Base-by-base conservation (phyloP, 1,140 invertebrate genomes). In the Arctopsyche grandis region DNA sequence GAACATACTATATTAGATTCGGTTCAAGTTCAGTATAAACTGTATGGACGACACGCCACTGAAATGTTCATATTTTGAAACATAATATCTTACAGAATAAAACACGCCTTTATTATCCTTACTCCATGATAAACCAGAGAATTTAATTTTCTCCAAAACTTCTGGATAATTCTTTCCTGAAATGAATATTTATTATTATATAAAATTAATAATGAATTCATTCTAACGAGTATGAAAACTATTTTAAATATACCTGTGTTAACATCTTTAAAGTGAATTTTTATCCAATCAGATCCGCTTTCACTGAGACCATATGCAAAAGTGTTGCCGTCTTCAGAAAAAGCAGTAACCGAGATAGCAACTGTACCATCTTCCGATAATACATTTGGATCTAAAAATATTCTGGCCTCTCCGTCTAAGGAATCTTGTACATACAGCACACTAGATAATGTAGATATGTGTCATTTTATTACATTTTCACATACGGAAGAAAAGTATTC, bases 381-480 rank as follows among this genome's bases (percentile, higher is more conserved):
- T 9, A 88, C 90, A 89, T 99, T 99, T 0, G 98, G 97, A 88
- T 99, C 98, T 5, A 99, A 88, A 87, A 99, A 99, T n/a, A 98
- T 93, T 83, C 89, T 89, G 1, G 95, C 90, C 84, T 98, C 94
- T 38, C 90, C 91, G 46, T 94, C 90, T 75, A 99, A 86, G 5
- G 91, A 90, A 80, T 97, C 93, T 90, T 97, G 95, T 9, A 97
- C 92, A 89, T 98, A 99, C 77, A 98, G 87, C 9, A 99, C 97
- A 90, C 96, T 98, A 85, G 14, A 89, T 21, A 60, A 60, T 24
- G 12, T 58, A 81, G 85, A 44, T 60, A 80, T 79, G 81, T 12
- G 12, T 22, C n/a, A 52, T 56, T 75, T 48, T 77, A 22, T 44
- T 26, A 71, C 5, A 21, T 9, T n/a, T n/a, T n/a, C n/a, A n/a